phyloP scores from a whole-genome alignment of 2,797 vertebrate genomes.

The Mus minutoides region DNA sequence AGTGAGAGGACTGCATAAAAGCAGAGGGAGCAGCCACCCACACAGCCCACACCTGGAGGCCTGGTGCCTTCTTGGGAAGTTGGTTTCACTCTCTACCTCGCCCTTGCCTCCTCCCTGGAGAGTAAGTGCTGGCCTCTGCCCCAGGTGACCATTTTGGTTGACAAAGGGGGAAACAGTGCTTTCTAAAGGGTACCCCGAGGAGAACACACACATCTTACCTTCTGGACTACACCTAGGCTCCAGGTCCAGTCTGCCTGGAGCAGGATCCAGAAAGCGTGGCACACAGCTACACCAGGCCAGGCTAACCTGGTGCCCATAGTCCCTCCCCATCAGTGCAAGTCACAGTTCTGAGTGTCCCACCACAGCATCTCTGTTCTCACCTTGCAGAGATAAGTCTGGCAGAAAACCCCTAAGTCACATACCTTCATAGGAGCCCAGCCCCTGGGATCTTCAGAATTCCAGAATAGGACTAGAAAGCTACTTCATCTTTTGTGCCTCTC shows the following conservation, averaged over 20 bases:
- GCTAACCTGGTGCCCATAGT: background rate
- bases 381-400: background rate
- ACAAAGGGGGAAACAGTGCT: background rate
- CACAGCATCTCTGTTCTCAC: background rate
- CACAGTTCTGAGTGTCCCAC: background rate
- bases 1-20: background rate
- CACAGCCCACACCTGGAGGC: background rate
- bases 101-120: background rate
- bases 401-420: background rate
- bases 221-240: background rate
- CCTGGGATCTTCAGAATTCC: background rate
- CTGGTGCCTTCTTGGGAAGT: background rate
- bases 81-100: background rate
- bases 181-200: background rate
- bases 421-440: background rate
- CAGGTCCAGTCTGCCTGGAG: background rate
- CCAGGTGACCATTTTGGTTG: background rate
- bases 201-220: background rate
- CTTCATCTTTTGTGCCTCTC: fast-evolving
- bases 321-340: background rate
- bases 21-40: background rate
- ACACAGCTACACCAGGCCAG: background rate
- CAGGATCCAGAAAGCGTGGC: background rate
- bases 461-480: background rate
- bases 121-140: background rate